Evolutionary conservation across 1,140 invertebrate species (phyloP), one percentile per base, ranked within the genome.

Genomic region (Leguminivora glycinivorella): DNA sequence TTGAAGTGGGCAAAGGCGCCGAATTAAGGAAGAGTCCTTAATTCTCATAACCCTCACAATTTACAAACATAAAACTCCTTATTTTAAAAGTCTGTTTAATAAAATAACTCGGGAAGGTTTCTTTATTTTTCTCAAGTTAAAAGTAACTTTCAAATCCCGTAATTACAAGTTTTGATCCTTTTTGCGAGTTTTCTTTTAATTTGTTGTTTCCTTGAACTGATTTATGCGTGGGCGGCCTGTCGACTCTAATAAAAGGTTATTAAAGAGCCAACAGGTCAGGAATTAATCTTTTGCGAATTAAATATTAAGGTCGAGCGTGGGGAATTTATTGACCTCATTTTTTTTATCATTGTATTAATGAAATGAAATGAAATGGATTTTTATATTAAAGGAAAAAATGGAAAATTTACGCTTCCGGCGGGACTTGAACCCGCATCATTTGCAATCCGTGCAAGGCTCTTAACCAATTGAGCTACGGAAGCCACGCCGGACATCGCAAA

Each of bases 121-220:
- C 17, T 52, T 22, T 10, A n/a, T 52, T 52, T 52, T 9, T 10
- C 47, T 22, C 17, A 31, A 63, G 58, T 19, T 60, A 60, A 25
- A 52, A 14, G 58, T 29, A 31, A 63, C 58, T 63, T 63, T 63
- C 7, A 63, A 63, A 63, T 63, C 26, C 31, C 9, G 26, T 31
- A 34, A 63, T 63, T 63, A 63, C 58, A 63, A 63, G 58, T 63
- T 29, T 31, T 31, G 26, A 63, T 31, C 58, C 58, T 63, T 34
- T 63, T 63, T 19, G 58, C 26, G 26, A 17, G 26, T 34, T 63
- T 63, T 31, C 4, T 63, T 63, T 31, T 63, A 31, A 63, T 31
- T 63, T 63, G 19, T n/a, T 29, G 58, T 63, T 29, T 63, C 58
- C 58, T 22, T 25, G 0, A 29, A 7, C 14, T 63, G 26, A 63